Evolutionary conservation across 2,113 vertebrate genomes (phyloP), one percentile per base, ranked within the genome.

Genomic region (Nibea albiflora): DNA sequence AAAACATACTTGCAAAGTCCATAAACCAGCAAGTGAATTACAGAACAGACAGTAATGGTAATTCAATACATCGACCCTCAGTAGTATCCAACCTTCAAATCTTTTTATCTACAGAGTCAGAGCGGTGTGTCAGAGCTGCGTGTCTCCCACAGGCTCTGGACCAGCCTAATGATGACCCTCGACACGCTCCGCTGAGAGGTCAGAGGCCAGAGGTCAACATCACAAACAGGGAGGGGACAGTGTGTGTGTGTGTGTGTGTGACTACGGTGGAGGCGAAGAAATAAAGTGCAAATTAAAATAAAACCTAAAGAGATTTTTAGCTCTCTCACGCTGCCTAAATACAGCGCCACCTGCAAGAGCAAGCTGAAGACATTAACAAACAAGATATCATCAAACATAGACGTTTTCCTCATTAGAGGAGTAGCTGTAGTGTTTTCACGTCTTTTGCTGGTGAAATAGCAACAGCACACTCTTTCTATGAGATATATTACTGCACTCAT

Each of bases 131-230:
- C 31, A 31, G 5, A 31, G 57, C 91, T 90, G 93, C 94, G 94
- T 76, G 50, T 68, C 73, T 76, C 85, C 82, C 69, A 60, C 65
- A 24, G 95, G 90, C 89, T 91, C 89, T 89, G 85, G 83, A 89
- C 90, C 90, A 39, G 90, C 80, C 94, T 97, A 96, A 98, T 97
- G 97, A 97, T 94, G 94, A 95, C 95, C 94, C 93, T 91, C 16
- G 0, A 94, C 92, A 92, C 94, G 93, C 95, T 95, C 93, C 94
- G 93, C 92, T 69, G 67, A 90, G 95, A 89, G 95, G 96, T 95
- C 94, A 92, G 17, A 20, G 60, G 95, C 94, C 95, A 93, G 52
- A 88, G 91, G 95, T 94, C 87, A 89, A 91, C 88, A 91, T 85
- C 88, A 92, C 87, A 86, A 64, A 63, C 60, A 67, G 39, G 56